A percentile compares a stretch with the other conserved stretches of the same genome.
phyloP scores from a whole-genome alignment of 2,113 vertebrate species.

The Grantiella picta region DNA sequence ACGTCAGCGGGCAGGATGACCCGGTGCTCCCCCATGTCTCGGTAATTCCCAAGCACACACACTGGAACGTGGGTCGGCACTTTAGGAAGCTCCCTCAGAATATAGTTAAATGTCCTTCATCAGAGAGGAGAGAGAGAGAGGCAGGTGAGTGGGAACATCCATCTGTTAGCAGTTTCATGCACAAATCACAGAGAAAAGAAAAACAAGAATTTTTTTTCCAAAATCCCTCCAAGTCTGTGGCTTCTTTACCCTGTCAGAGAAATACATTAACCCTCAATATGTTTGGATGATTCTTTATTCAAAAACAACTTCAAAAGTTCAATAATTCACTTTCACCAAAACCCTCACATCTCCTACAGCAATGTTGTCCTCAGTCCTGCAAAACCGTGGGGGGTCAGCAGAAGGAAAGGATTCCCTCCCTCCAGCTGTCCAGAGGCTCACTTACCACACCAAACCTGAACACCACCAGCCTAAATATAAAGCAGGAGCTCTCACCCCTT shows the following conservation, averaged over 20 bases:
- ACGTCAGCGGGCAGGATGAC: conserved; percentile 92
- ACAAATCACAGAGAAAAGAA: not conserved
- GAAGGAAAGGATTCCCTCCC: not conserved
- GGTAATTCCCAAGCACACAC: conserved; percentile 93
- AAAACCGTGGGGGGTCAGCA: not conserved
- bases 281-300: not conserved
- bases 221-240: not conserved
- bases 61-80: conserved; percentile 93
- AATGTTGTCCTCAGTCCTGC: not conserved
- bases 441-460: not conserved
- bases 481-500: not conserved
- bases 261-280: not conserved
- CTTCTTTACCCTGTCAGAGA: not conserved
- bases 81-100: conserved; percentile 92
- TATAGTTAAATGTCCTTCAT: conserved; percentile 94
- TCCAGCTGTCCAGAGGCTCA: not conserved
- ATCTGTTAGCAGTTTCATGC: not conserved
- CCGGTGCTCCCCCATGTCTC: conserved; percentile 97
- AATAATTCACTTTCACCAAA: not conserved
- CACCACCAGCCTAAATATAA: not conserved
- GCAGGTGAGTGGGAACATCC: not conserved
- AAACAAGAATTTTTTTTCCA: not conserved
- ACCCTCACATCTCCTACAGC: not conserved
- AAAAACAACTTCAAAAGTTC: not conserved
- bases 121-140: not conserved